These are phyloP conservation scores for Steinernema scapterisci DNA, from an alignment of 2,888 invertebrate genomes.

Conservation along the genomic window DNA sequence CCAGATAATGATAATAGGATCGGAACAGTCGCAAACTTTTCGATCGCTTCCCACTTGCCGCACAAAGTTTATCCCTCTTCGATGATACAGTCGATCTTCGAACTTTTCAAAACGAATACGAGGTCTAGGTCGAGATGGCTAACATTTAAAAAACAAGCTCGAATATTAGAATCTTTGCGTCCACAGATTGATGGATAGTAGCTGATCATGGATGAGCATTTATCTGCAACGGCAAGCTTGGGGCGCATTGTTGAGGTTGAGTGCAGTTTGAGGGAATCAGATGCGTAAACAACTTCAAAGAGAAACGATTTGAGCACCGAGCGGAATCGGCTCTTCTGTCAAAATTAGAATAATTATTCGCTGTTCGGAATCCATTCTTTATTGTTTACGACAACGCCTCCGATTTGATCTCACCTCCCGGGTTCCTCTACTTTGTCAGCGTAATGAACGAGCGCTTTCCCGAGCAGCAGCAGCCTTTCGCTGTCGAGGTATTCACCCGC, in stretches of 20 bases:
- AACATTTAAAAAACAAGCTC: no score
- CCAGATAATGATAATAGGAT: conserved; percentile 29
- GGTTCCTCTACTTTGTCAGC: conserved; percentile 16
- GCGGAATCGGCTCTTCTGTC: background rate
- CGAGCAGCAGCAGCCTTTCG: background rate
- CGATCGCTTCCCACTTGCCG: background rate
- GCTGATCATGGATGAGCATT: no score
- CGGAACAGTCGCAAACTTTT: background rate
- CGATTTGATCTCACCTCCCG: conserved; percentile 4
- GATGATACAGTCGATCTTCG: no score
- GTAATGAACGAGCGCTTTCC: conserved; percentile 11
- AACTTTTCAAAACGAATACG: no score
- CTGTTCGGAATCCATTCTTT: background rate
- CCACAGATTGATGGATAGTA: no score
- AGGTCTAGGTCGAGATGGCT: no score
- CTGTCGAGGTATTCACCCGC: background rate
- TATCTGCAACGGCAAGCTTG: no score
- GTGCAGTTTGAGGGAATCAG: no score
- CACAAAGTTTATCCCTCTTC: background rate
- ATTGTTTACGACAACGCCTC: conserved; percentile 11
- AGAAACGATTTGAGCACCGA: background rate
- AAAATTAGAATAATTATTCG: background rate
- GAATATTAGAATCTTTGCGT: no score
- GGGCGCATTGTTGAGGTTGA: no score
- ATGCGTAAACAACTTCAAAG: no score